Base-by-base conservation (phyloP, 2,113 vertebrate genomes). In the Cervus canadensis region DNA sequence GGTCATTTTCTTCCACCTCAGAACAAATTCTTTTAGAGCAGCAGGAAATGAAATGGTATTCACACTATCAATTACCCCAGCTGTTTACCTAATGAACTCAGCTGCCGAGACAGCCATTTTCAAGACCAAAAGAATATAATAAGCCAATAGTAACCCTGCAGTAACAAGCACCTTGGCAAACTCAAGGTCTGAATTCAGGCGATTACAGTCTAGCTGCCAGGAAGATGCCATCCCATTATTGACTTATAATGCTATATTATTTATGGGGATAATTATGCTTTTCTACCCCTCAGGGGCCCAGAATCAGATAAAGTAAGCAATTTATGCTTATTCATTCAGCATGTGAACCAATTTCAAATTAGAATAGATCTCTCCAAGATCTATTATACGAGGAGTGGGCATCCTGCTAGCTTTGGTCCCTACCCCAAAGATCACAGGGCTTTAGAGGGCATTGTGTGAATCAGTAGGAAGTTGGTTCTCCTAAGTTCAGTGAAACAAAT, bases 251-350 rank as follows among this genome's bases (percentile, higher is more conserved):
- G 89, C 91, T 87, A 97, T 96, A 95, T 98, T 98, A 98, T 98
- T 97, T 98, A 97, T 96, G 96, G 96, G 95, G 95, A 97, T 98
- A 98, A 98, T 98, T 98, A 96, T 92, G 95, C 96, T 96, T 95
- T 97, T 96, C 93, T 79, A 85, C 57, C 91, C 97, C 43, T 93
- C 95, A 90, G 87, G 97, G 81, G 43, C 84, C 67, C 87, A 59
- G 79, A 91, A 82, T 96, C 83, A 96, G 91, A 97, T 91, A 95
- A 96, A 94, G 95, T 92, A 96, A 94, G 96, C 93, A 90, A 91
- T 92, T 95, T 94, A 54, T 94, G 97, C 95, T 92, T 96, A 96
- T 94, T 98, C 95, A 97, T 98, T 94, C 95, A 94, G 97, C 91
- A 88, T 96, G 93, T 82, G 92, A 97, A 78, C 96, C 97, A 95